These are phyloP conservation scores for Chunga burmeisteri DNA, from an alignment of 2,113 vertebrate species.

Conservation along the genomic window DNA sequence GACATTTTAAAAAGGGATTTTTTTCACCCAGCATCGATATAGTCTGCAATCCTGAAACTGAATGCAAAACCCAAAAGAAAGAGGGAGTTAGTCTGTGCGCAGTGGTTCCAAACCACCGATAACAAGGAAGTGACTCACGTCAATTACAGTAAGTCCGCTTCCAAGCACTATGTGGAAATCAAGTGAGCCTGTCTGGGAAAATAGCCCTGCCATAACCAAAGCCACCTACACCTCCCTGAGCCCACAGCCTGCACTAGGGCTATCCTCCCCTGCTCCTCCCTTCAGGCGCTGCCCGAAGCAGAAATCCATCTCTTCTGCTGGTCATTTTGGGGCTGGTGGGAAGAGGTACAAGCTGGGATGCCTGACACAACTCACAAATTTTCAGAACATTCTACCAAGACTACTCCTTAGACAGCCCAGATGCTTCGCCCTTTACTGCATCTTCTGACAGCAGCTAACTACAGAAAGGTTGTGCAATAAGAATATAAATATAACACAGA, in stretches of 20 bases:
- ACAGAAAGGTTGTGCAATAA: neutral
- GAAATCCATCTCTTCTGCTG: neutral
- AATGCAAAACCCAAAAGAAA: neutral
- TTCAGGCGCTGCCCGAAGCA: neutral
- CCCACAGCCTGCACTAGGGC: neutral
- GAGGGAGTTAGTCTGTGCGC: neutral
- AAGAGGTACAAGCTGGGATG: neutral
- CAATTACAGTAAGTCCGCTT: conserved; percentile 23
- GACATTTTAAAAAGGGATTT: neutral
- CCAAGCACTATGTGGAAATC: neutral
- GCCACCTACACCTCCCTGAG: neutral
- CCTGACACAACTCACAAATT: neutral
- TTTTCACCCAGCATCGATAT: neutral
- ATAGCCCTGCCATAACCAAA: neutral
- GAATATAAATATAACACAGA: neutral
- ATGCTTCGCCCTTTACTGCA: neutral
- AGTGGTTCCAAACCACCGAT: neutral
- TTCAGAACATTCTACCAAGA: neutral
- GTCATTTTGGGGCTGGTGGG: neutral
- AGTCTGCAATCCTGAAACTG: neutral
- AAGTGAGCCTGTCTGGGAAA: conserved; percentile 18
- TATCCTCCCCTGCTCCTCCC: neutral
- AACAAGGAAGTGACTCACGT: conserved; percentile 47
- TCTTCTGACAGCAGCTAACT: neutral
- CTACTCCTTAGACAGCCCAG: neutral